Evolutionary conservation across 2,797 vertebrate genomes (phyloP).

Genomic region (Vireo griseus): DNA sequence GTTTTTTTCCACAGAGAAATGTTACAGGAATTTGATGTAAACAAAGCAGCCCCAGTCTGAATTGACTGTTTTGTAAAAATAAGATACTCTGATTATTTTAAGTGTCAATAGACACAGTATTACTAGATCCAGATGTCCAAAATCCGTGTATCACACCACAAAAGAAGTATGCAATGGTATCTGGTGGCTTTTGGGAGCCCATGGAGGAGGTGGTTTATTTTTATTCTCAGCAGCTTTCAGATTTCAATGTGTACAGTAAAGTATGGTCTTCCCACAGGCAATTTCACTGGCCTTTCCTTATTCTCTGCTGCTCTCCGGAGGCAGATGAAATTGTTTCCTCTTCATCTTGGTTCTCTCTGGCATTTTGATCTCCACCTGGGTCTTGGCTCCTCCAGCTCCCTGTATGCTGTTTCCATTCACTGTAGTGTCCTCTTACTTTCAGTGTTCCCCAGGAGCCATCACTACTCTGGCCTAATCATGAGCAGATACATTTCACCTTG

Average conservation of each 20-base stretch:
- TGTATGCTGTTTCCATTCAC: background rate
- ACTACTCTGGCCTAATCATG: background rate
- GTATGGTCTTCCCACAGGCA: background rate
- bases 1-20: background rate
- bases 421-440: background rate
- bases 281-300: background rate
- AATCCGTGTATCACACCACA: background rate
- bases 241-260: background rate
- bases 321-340: background rate
- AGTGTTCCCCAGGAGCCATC: background rate
- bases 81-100: background rate
- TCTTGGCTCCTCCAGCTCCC: background rate
- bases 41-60: background rate
- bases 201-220: background rate
- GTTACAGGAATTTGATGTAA: background rate
- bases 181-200: background rate
- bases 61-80: background rate
- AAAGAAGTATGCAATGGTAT: background rate
- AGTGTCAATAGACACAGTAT: background rate
- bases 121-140: background rate
- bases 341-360: background rate
- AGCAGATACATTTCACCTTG: background rate
- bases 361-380: background rate
- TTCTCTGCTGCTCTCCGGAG: slow-evolving; percentile 5
- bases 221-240: background rate